Conservation (phyloP, 2,888 invertebrate species). For the Drosophila barbarae region DNA sequence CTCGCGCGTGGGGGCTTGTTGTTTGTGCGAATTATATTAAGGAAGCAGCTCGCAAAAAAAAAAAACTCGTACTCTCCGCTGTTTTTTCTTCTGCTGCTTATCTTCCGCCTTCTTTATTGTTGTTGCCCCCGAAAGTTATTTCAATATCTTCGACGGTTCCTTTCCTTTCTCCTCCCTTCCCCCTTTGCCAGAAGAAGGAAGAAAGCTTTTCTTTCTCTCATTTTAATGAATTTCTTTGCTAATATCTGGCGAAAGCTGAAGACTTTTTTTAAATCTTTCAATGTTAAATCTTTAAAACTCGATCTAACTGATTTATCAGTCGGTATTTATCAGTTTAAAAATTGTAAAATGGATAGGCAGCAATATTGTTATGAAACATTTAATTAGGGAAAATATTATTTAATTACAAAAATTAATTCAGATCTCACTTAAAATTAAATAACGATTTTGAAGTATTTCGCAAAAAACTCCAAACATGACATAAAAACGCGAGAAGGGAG, state of each 20-base stretch:
- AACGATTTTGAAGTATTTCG: not conserved
- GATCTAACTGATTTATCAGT: too few species aligned
- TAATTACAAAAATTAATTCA: not conserved
- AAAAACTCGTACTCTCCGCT: not conserved
- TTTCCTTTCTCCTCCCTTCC: not conserved
- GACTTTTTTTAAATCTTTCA: too few species aligned
- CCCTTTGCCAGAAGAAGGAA: not conserved
- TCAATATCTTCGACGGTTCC: slow-evolving; percentile 57
- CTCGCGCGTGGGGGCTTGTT: slow-evolving; percentile 35
- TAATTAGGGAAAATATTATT: too few species aligned
- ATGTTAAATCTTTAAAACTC: too few species aligned
- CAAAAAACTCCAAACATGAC: slow-evolving; percentile 28
- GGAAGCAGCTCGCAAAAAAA: slow-evolving; percentile 35
- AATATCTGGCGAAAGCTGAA: not conserved
- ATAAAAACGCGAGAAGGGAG: slow-evolving; percentile 8
- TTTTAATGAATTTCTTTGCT: slow-evolving; percentile 17
- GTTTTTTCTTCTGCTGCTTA: slow-evolving; percentile 12
- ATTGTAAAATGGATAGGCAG: too few species aligned
- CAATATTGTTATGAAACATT: too few species aligned
- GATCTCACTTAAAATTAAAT: not conserved
- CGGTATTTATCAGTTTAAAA: too few species aligned
- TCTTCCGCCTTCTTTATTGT: slow-evolving; percentile 45
- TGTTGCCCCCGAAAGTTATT: slow-evolving; percentile 53
- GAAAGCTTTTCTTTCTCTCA: slow-evolving; percentile 17
- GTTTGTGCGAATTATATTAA: slow-evolving; percentile 69